Percentiles rank a stretch among this genome's conserved stretches.
These are phyloP conservation scores for Alviniconcha marisindica DNA, from an alignment of 1,140 invertebrate genomes.

Conservation along the genomic window DNA sequence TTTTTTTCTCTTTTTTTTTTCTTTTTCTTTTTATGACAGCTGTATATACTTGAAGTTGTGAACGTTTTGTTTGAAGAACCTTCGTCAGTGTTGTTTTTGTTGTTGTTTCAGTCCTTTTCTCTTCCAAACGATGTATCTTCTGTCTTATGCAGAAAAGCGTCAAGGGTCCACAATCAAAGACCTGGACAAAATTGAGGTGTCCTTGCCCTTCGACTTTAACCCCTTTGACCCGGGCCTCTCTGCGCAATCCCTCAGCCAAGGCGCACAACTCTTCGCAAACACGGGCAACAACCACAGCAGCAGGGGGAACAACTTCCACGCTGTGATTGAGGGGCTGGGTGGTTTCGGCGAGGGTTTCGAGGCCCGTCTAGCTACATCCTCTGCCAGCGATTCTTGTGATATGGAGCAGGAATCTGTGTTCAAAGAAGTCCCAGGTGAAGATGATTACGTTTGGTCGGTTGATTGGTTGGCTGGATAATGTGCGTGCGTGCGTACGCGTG, in stretches of 20 bases:
- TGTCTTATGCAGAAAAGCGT: conserved; percentile 39
- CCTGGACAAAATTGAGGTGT: conserved; percentile 45
- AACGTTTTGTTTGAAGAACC: not conserved
- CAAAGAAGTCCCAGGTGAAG: conserved; percentile 59
- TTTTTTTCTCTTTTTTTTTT: no score
- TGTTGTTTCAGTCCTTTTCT: no score
- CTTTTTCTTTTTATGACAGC: no score
- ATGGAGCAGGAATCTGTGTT: conserved; percentile 59
- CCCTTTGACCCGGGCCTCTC: conserved; percentile 40
- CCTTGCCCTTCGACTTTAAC: conserved; percentile 47
- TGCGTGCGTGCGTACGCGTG: no score
- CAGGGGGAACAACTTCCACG: not conserved
- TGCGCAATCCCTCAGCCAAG: conserved; percentile 1
- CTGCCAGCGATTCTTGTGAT: not conserved
- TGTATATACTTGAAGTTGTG: no score
- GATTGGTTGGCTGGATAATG: not conserved
- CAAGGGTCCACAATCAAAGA: conserved; percentile 53
- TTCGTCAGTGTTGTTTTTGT: no score
- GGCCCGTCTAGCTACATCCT: not conserved
- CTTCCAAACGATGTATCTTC: not conserved
- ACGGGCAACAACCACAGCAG: conserved; percentile 9
- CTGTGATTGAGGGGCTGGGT: conserved; percentile 30
- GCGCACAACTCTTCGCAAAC: conserved; percentile 1
- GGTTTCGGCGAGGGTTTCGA: conserved; percentile 44
- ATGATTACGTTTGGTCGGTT: no score